phyloP scores from a whole-genome alignment of 2,888 invertebrate genomes.

The Calameuta pallipes region DNA sequence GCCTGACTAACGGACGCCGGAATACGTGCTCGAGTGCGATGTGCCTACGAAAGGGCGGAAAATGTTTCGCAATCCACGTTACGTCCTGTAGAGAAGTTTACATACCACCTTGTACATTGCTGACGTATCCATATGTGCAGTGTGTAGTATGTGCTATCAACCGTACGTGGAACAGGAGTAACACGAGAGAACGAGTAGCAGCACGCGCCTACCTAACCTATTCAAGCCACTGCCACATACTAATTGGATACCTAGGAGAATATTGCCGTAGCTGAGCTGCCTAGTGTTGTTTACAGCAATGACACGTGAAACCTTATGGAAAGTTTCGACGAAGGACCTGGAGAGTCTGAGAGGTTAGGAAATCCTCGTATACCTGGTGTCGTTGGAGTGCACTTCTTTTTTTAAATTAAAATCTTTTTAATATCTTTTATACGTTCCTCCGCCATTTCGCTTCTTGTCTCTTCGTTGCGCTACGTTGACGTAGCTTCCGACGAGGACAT shows the following conservation, averaged over 20 bases:
- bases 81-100: neutral
- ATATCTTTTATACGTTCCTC: neutral
- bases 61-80: neutral
- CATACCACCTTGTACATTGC: neutral
- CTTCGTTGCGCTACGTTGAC: neutral
- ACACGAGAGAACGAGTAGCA: neutral
- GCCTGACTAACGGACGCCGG: neutral
- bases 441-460: neutral
- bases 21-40: neutral
- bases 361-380: neutral
- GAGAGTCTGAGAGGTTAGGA: neutral
- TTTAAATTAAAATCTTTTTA: neutral
- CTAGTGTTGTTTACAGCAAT: neutral
- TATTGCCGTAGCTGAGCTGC: neutral
- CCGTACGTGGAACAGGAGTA: neutral
- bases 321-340: slow-evolving; percentile 35
- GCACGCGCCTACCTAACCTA: neutral
- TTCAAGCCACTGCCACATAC: neutral
- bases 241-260: neutral
- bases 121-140: neutral
- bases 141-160: neutral
- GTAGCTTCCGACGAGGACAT: neutral
- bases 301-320: neutral
- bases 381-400: neutral
- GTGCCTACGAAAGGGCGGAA: neutral